Percentiles rank a stretch among this genome's conserved stretches.
Conservation (phyloP, 2,113 vertebrate genomes). For the Suricata suricatta region DNA sequence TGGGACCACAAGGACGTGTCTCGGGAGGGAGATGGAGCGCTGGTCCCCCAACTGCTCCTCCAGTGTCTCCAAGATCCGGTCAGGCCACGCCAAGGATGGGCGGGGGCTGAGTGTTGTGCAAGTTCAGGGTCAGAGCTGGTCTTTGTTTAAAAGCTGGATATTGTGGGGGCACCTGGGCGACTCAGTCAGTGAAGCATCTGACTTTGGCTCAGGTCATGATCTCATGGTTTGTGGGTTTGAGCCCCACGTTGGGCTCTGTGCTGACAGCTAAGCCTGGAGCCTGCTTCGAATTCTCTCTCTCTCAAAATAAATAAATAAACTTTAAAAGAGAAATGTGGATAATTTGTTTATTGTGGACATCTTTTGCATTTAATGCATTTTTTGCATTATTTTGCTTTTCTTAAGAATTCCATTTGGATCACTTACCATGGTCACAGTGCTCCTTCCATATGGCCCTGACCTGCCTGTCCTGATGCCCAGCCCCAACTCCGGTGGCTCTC, state of each 20-base stretch:
- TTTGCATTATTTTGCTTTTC: not conserved
- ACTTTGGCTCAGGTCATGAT: too few species aligned
- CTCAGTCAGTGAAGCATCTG: too few species aligned
- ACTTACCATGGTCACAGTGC: not conserved
- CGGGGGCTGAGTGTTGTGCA: not conserved
- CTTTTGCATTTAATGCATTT: not conserved
- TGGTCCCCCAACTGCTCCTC: not conserved
- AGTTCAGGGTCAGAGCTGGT: not conserved
- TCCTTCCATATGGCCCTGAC: not conserved
- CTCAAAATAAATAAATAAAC: too few species aligned
- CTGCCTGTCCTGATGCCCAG: not conserved
- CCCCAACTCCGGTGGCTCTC: too few species aligned
- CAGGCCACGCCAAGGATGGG: not conserved
- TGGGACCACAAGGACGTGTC: fast-evolving
- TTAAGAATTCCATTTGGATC: not conserved
- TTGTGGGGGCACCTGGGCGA: too few species aligned
- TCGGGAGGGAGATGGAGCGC: not conserved
- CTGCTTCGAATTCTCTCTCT: too few species aligned
- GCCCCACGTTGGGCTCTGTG: too few species aligned
- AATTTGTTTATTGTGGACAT: not conserved
- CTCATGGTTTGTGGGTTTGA: too few species aligned
- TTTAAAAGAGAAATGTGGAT: too few species aligned
- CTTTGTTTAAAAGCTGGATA: not conserved
- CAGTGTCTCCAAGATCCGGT: not conserved
- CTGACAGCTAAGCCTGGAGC: too few species aligned